Conservation (phyloP, 2,888 invertebrate genomes). For the Acrobasis consociella region DNA sequence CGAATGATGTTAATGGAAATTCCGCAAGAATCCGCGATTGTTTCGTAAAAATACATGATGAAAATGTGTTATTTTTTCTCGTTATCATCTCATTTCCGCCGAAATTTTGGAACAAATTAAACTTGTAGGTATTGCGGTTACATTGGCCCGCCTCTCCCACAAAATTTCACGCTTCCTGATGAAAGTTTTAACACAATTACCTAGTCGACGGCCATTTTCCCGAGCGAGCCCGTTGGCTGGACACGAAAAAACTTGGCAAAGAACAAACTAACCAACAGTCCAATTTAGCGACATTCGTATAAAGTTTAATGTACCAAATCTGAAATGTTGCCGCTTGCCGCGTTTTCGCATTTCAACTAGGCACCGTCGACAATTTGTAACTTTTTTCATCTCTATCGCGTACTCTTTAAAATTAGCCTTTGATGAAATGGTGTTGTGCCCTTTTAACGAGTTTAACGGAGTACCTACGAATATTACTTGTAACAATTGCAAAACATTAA, state of each 20-base stretch:
- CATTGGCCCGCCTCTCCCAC: conserved; percentile 61
- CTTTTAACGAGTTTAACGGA: background rate
- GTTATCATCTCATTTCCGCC: conserved; percentile 34
- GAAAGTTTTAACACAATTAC: conserved; percentile 82
- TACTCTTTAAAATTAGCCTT: conserved; percentile 23
- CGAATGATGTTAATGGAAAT: conserved; percentile 1
- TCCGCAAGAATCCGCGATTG: conserved; percentile 8
- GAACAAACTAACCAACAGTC: conserved; percentile 79
- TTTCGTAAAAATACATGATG: conserved; percentile 10
- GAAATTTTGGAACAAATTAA: conserved; percentile 71
- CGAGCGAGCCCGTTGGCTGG: conserved; percentile 60
- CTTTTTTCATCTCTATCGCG: conserved; percentile 26
- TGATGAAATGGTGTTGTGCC: conserved; percentile 2
- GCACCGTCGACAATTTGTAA: conserved; percentile 30
- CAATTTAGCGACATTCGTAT: conserved; percentile 77
- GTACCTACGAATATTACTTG: background rate
- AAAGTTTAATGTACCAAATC: conserved; percentile 80
- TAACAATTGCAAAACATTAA: background rate
- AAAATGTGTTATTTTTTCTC: conserved; percentile 23
- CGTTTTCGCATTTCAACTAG: conserved; percentile 68
- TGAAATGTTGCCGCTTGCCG: conserved; percentile 66
- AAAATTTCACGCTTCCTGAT: conserved; percentile 78
- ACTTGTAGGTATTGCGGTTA: conserved; percentile 63
- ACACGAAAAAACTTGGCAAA: conserved; percentile 79
- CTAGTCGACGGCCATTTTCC: conserved; percentile 71